Conservation (phyloP, 2,797 vertebrate species). For the Perodicticus potto region DNA sequence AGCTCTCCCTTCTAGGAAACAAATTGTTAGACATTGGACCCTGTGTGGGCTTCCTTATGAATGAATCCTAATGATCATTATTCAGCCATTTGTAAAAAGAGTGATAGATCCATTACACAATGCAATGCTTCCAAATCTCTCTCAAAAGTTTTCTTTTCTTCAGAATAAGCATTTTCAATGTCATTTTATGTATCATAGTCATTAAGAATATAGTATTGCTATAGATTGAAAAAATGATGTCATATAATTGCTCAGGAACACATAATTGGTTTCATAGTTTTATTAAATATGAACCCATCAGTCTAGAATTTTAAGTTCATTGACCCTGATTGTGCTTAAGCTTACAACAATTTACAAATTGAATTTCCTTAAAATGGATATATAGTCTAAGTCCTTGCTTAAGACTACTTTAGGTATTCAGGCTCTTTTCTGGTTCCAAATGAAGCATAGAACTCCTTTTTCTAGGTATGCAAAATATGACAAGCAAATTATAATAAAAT, state of each 20-base stretch:
- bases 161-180: neutral
- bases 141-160: slow-evolving; percentile 16
- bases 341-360: slow-evolving; percentile 2
- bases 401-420: too few species aligned
- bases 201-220: neutral
- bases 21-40: neutral
- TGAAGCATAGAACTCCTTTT: too few species aligned
- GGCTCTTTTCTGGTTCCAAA: too few species aligned
- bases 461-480: too few species aligned
- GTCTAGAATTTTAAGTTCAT: slow-evolving; percentile 13
- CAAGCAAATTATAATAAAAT: too few species aligned
- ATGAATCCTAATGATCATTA: neutral
- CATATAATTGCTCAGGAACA: neutral
- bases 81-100: neutral
- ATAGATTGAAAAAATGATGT: neutral
- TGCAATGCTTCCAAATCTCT: neutral
- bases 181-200: neutral
- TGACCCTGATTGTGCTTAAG: neutral
- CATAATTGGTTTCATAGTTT: neutral
- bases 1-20: neutral
- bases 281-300: neutral
- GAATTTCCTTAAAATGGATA: neutral
- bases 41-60: neutral
- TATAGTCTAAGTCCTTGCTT: neutral
- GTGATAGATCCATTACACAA: neutral